A percentile compares a stretch with the other conserved stretches of the same genome.
phyloP scores from a whole-genome alignment of 2,113 vertebrate species.

The Mystacornis crossleyi region DNA sequence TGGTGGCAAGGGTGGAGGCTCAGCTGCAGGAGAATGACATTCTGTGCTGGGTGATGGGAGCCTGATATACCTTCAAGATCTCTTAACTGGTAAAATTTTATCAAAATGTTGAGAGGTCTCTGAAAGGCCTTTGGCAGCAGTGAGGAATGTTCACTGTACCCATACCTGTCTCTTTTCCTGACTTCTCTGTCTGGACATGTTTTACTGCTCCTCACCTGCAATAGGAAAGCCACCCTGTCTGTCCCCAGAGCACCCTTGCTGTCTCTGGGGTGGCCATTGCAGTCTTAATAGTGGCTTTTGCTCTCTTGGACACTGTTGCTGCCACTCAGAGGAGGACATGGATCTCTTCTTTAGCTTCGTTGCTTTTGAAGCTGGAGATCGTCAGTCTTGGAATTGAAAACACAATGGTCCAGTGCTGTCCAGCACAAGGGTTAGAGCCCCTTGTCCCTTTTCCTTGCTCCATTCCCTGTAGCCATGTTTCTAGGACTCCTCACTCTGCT shows the following conservation, averaged over 20 bases:
- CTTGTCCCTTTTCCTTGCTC: neutral
- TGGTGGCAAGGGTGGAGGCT: neutral
- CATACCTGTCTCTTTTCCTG: neutral
- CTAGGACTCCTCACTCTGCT: neutral
- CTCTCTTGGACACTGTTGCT: neutral
- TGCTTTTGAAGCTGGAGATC: neutral
- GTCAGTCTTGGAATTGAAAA: neutral
- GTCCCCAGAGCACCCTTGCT: neutral
- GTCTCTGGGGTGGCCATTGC: neutral
- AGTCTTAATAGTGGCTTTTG: accelerated
- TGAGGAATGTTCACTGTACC: neutral
- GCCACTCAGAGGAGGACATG: neutral
- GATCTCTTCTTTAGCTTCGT: neutral
- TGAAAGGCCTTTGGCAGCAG: neutral
- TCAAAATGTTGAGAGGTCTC: neutral
- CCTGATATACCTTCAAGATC: neutral
- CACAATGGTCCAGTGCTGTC: neutral
- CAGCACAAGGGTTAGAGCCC: neutral
- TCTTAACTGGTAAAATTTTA: neutral
- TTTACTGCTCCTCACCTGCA: neutral
- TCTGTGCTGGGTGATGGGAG: neutral
- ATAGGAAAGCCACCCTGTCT: neutral
- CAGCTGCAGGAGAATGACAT: neutral
- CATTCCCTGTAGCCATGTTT: neutral
- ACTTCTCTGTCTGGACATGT: neutral